phyloP scores from a whole-genome alignment of 2,797 vertebrate genomes.

The Hippopotamyrus pictus region DNA sequence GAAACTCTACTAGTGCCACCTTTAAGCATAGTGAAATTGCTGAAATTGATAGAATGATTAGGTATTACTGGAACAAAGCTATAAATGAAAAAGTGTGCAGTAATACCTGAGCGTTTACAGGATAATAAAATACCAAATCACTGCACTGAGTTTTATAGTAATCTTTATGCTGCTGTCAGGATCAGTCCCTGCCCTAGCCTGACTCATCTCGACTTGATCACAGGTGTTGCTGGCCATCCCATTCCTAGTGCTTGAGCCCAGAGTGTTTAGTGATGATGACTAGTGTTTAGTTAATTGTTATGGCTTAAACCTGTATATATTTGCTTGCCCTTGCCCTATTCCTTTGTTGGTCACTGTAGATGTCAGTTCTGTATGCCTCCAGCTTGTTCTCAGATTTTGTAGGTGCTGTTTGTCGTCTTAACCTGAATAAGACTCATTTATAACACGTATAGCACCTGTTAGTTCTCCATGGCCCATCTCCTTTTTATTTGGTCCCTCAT shows the following conservation, averaged over 20 bases:
- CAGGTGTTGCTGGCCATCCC: not conserved
- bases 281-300: no score
- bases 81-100: not conserved
- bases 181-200: not conserved
- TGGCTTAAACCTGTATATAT: no score
- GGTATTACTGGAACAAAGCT: not conserved
- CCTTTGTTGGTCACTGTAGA: no score
- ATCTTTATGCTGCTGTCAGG: not conserved
- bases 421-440: no score
- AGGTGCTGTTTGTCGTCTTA: not conserved
- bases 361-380: no score
- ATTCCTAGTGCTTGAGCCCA: not conserved
- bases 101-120: not conserved
- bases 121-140: not conserved
- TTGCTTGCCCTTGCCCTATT: not conserved
- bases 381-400: not conserved
- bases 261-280: not conserved
- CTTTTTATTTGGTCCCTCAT: not conserved
- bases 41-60: not conserved
- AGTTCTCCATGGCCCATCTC: not conserved
- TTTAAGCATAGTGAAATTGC: not conserved
- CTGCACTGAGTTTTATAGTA: not conserved
- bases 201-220: not conserved
- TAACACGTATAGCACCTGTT: no score
- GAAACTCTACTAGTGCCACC: not conserved